These are phyloP conservation scores for Typhlichthys subterraneus DNA, from an alignment of 2,797 vertebrate genomes.

Conservation along the genomic window DNA sequence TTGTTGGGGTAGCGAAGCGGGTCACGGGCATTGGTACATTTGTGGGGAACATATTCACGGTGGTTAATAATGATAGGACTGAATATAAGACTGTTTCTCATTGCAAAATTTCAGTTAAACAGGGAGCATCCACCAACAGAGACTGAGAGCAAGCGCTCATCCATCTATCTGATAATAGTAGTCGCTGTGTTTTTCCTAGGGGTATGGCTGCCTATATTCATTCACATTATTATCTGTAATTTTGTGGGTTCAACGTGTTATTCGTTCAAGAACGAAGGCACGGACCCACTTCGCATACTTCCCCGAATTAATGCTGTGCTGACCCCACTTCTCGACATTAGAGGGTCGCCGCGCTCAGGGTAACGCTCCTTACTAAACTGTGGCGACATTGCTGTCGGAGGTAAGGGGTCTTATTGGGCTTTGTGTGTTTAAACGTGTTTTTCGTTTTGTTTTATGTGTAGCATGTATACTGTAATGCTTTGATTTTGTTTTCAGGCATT, in stretches of 20 bases:
- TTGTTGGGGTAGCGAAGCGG: slow-evolving; percentile 42
- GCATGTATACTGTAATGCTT: too few species aligned
- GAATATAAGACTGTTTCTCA: slow-evolving; percentile 73
- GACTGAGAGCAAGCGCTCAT: slow-evolving; percentile 71
- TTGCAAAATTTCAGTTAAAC: slow-evolving; percentile 76
- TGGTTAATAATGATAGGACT: slow-evolving; percentile 79
- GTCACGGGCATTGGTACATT: slow-evolving; percentile 68
- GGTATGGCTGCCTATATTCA: slow-evolving; percentile 75
- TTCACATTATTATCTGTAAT: slow-evolving; percentile 60
- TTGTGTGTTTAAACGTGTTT: not conserved
- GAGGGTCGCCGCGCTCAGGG: slow-evolving; percentile 67
- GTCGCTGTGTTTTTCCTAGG: slow-evolving; percentile 73
- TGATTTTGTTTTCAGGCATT: too few species aligned
- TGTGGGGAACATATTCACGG: slow-evolving; percentile 65
- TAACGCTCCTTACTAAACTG: slow-evolving; percentile 59
- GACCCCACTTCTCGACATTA: slow-evolving; percentile 77
- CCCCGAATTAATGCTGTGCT: slow-evolving; percentile 75
- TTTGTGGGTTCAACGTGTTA: slow-evolving; percentile 61
- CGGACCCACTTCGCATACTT: slow-evolving; percentile 73
- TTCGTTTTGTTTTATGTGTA: too few species aligned
- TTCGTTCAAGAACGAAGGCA: slow-evolving; percentile 71
- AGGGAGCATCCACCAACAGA: slow-evolving; percentile 65
- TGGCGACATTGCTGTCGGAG: slow-evolving; percentile 59
- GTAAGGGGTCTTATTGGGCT: slow-evolving; percentile 18
- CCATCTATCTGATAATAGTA: slow-evolving; percentile 74